Evolutionary conservation across 1,140 invertebrate genomes (phyloP), one percentile per base, ranked within the genome.

Genomic region (Pygmarrhopalites habei): DNA sequence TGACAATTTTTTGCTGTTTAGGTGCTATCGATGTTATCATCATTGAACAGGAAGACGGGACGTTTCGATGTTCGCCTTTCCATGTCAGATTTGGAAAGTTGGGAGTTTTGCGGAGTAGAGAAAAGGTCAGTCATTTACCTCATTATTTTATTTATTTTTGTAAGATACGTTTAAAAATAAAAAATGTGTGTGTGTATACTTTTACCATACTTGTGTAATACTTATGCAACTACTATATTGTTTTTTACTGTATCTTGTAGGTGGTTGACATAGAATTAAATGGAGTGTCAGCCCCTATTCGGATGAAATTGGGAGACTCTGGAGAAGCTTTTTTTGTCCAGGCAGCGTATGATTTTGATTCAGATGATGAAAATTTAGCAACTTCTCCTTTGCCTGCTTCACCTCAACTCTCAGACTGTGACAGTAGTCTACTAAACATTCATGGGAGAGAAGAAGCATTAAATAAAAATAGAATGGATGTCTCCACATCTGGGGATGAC

Each of bases 251-350:
- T n/a, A n/a, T n/a, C n/a, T n/a, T n/a, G n/a, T 72, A 98, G 92
- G 95, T 99, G 71, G 69, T 71, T 17, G 95, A 99, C 74, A 92
- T 99, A 73, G 91, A 96, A 77, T 88, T 99, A 68, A 99, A 99
- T 85, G 94, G 93, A 52, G 86, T 93, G 70, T 83, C 90, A 3
- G 83, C 92, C 30, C 88, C 94, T 71, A 88, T 99, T 75, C 94
- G 98, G 73, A 99, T 99, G 97, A 99, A 99, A 79, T 78, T 99
- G 17, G 96, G 95, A 29, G 94, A 98, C 73, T 92, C 91, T 23
- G 97, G 97, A 2, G 95, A 99, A 76, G 97, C 96, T 0, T 99
- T 98, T 78, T 99, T 99, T 75, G 93, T 99, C 1, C 90, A 97
- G 78, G 92, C 92, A 79, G 82, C 90, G 17, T 77, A 78, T 23